Evolutionary conservation across 2,888 invertebrate species (phyloP), one percentile per base, ranked within the genome.

Genomic region (Tuberolachnus salignus): DNA sequence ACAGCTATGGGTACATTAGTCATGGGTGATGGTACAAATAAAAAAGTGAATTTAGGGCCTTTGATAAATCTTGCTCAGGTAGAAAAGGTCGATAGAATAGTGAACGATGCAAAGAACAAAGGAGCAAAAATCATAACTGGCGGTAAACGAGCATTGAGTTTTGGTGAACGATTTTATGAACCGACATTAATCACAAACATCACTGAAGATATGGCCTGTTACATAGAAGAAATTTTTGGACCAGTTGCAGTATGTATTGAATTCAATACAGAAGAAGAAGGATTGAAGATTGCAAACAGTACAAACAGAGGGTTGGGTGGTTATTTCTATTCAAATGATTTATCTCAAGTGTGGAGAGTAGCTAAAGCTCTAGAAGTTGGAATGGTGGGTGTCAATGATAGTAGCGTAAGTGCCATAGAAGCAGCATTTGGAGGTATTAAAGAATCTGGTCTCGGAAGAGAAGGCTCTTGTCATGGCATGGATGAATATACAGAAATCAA

Each of bases 371-470:
- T 99, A 78, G 93, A 98, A 86, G 93, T 93, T 81, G 99, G 98
- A 16, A 95, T 95, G 94, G 90, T 99, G 57, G 98, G 97, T 0
- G 91, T 98, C 9, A 99, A 99, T 87, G 98, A 98, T 87, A 97
- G 97, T 9, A 86, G 96, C 0, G 91, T 99, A 82, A 97, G 97
- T 0, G 89, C 92, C 14, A 89, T 94, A 0, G 98, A 99, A 87
- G 93, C 94, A 67, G 94, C 99, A 14, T 99, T 99, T 87, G 99
- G 98, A n/a, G 99, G 99, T 0, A 89, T 98, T 23, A 99, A 98
- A 85, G 95, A 98, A 86, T 97, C 97, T 1, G 98, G 98, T 0
- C 88, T 98, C 81, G 98, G 98, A 0, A 88, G 96, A 59, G 98
- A 98, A 86, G 98, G 98, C 0, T 95, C 95, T 42, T 90, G 89